These are phyloP conservation scores for Brachypodius melanocephalos DNA, from an alignment of 2,113 vertebrate species.

Conservation along the genomic window DNA sequence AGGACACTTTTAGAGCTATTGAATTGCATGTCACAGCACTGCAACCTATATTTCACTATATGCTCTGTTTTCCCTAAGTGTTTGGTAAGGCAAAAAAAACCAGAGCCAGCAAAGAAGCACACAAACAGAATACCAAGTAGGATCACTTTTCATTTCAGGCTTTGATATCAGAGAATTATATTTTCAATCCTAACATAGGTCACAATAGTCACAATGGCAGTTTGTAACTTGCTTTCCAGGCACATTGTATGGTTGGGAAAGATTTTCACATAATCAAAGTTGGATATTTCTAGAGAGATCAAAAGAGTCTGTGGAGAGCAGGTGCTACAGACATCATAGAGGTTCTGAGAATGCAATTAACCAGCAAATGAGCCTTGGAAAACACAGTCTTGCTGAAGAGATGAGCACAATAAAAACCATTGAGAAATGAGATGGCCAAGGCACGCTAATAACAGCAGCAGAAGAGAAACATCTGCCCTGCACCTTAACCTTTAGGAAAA, in stretches of 20 bases:
- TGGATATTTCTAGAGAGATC: slow-evolving; percentile 76
- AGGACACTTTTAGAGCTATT: not conserved
- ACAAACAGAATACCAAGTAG: slow-evolving; percentile 14
- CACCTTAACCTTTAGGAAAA: slow-evolving; percentile 68
- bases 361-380: slow-evolving; percentile 76
- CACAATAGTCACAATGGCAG: slow-evolving; percentile 28
- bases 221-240: slow-evolving; percentile 66
- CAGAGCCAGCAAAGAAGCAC: not conserved
- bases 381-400: slow-evolving; percentile 67
- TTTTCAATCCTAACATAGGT: slow-evolving; percentile 37
- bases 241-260: slow-evolving; percentile 60
- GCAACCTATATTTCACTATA: not conserved
- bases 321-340: slow-evolving; percentile 72
- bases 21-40: not conserved
- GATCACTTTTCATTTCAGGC: not conserved
- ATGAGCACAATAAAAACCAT: slow-evolving; percentile 69
- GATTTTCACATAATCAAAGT: slow-evolving; percentile 75
- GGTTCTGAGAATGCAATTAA: slow-evolving; percentile 80
- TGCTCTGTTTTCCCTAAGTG: not conserved
- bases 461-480: slow-evolving; percentile 59
- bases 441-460: slow-evolving; percentile 57
- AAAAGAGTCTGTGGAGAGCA: slow-evolving; percentile 75
- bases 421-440: slow-evolving; percentile 60
- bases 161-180: not conserved
- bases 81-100: not conserved